Conservation (phyloP, 1,140 invertebrate species). For the Drosophila arizonae region DNA sequence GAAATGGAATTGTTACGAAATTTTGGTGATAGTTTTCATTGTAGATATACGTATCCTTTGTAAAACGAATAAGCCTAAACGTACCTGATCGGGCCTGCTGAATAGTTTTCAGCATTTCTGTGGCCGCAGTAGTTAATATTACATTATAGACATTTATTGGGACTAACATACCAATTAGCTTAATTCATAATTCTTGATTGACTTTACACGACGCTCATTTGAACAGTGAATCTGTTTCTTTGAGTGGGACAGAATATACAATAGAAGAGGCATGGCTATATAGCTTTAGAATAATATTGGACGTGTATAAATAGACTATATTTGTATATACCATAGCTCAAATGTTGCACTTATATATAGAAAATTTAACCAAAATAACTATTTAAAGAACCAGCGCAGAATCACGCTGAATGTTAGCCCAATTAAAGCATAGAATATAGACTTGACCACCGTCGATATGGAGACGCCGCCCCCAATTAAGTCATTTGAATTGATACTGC, state of each 20-base stretch:
- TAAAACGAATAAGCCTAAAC: slow-evolving; percentile 47
- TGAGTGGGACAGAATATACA: slow-evolving; percentile 57
- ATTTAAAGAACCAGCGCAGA: slow-evolving; percentile 70
- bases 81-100: slow-evolving; percentile 35
- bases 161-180: slow-evolving; percentile 1
- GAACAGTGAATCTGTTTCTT: slow-evolving; percentile 21
- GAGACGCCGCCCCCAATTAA: slow-evolving; percentile 53
- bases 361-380: slow-evolving; percentile 50
- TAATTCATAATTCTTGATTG: slow-evolving; percentile 42
- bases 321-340: slow-evolving; percentile 50
- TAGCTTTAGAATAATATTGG: slow-evolving; percentile 33
- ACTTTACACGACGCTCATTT: slow-evolving; percentile 10
- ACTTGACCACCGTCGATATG: slow-evolving; percentile 54
- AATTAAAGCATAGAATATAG: slow-evolving; percentile 59
- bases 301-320: slow-evolving; percentile 46
- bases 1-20: slow-evolving; percentile 70
- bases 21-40: slow-evolving; percentile 51
- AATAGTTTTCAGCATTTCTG: neutral
- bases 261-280: slow-evolving; percentile 30
- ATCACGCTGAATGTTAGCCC: slow-evolving; percentile 56
- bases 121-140: slow-evolving; percentile 1
- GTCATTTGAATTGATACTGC: slow-evolving; percentile 25
- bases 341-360: slow-evolving; percentile 59
- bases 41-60: slow-evolving; percentile 20
- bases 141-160: neutral